These are phyloP conservation scores for Adelosebastes latens DNA, from an alignment of 2,797 vertebrate genomes.

Conservation along the genomic window DNA sequence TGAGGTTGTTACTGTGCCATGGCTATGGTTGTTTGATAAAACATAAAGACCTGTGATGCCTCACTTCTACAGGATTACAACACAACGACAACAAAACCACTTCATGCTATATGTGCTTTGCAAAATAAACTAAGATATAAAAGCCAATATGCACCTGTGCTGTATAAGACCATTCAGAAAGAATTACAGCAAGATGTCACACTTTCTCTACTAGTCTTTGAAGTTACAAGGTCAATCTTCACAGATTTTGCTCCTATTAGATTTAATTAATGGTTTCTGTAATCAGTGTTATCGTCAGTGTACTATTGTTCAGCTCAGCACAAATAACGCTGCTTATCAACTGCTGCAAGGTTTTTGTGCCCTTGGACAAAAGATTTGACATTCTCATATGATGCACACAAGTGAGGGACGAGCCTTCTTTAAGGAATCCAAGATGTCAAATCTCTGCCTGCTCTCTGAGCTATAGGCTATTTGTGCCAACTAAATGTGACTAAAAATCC, in stretches of 20 bases:
- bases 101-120: background rate
- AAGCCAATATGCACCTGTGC: background rate
- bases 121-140: background rate
- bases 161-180: background rate
- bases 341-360: background rate
- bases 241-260: background rate
- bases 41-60: background rate
- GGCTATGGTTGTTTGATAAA: background rate
- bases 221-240: slow-evolving; percentile 1
- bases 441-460: slow-evolving; percentile 19
- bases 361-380: background rate
- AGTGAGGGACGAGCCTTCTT: slow-evolving; percentile 13
- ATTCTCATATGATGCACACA: background rate
- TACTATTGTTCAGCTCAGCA: background rate
- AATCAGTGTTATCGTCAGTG: background rate
- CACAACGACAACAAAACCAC: background rate
- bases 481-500: slow-evolving; percentile 20
- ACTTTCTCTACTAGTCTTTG: too few species aligned
- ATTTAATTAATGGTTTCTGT: slow-evolving; percentile 1
- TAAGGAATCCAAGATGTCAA: slow-evolving; percentile 29
- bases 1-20: background rate
- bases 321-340: slow-evolving; percentile 11
- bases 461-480: slow-evolving; percentile 15
- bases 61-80: background rate
- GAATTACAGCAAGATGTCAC: background rate